A percentile compares a stretch with the other conserved stretches of the same genome.
Evolutionary conservation across 1,140 invertebrate species (phyloP).

Genomic region (Rhagoletis zephyria): DNA sequence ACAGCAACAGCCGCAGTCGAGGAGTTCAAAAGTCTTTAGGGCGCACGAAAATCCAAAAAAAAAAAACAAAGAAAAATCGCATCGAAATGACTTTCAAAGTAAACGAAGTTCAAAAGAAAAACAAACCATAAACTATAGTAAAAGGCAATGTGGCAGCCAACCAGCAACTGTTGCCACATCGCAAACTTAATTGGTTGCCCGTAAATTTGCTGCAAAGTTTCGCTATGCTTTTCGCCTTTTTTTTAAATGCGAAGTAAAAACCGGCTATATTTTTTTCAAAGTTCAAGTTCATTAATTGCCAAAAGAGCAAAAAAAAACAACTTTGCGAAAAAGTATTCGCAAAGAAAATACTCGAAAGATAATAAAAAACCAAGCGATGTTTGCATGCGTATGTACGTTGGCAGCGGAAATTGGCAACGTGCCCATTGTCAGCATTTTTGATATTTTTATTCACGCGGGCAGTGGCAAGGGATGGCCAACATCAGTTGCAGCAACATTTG

Average conservation of each 20-base stretch:
- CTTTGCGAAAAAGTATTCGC: background rate
- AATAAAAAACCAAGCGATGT: background rate
- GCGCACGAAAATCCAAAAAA: background rate
- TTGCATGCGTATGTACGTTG: background rate
- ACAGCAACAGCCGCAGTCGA: background rate
- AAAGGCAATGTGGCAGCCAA: background rate
- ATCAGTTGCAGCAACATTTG: slow-evolving; percentile 42
- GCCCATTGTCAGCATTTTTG: slow-evolving; percentile 31
- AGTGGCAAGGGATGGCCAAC: background rate
- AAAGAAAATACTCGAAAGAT: background rate
- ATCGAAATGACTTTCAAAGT: slow-evolving; percentile 11
- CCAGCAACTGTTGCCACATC: background rate
- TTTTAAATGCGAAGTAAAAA: background rate
- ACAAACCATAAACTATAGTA: background rate
- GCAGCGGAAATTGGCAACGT: slow-evolving; percentile 43
- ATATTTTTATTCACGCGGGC: slow-evolving; percentile 10
- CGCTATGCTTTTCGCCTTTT: background rate
- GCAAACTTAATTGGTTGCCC: background rate
- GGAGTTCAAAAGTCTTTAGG: slow-evolving; percentile 48
- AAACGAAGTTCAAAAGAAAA: slow-evolving; percentile 9
- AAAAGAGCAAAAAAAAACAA: background rate
- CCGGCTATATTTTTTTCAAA: background rate
- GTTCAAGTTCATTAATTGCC: slow-evolving; percentile 39
- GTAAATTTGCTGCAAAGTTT: slow-evolving; percentile 5
- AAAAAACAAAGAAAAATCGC: background rate